phyloP scores from a whole-genome alignment of 1,140 invertebrate genomes.

The Drosophila virilis region DNA sequence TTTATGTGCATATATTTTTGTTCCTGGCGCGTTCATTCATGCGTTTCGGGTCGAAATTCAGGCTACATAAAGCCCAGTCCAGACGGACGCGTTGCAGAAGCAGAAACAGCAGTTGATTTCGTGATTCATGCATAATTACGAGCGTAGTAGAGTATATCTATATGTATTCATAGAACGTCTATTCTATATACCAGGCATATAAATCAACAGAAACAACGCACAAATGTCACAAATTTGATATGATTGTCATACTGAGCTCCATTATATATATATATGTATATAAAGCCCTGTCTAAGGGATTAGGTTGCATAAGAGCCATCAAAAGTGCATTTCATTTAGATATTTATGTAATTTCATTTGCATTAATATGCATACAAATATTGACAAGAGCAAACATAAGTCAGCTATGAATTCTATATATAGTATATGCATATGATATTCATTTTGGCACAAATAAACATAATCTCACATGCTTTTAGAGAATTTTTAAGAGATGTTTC shows the following conservation, averaged over 20 bases:
- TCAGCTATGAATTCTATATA: background rate
- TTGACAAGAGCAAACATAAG: no score
- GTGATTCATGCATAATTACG: slow-evolving; percentile 78
- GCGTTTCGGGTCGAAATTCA: slow-evolving; percentile 61
- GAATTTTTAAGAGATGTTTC: no score
- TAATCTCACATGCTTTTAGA: no score
- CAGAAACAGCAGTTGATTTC: slow-evolving; percentile 58
- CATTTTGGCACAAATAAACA: no score
- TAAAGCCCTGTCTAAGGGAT: background rate
- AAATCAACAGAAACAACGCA: slow-evolving; percentile 31
- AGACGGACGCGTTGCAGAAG: slow-evolving; percentile 16
- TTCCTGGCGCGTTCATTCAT: slow-evolving; percentile 64
- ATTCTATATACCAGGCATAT: slow-evolving; percentile 54
- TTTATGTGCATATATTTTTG: slow-evolving; percentile 74
- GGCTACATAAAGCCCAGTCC: slow-evolving; percentile 6
- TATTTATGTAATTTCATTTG: slow-evolving; percentile 6
- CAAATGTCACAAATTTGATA: slow-evolving; percentile 34
- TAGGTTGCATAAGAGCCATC: background rate
- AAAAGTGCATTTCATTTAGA: background rate
- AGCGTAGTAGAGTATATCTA: slow-evolving; percentile 29
- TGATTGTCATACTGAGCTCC: slow-evolving; percentile 27
- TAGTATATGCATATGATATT: background rate
- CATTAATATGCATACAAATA: background rate
- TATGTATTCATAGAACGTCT: slow-evolving; percentile 55
- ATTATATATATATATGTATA: background rate